A percentile compares a stretch with the other conserved stretches of the same genome.
These are phyloP conservation scores for Eristalinus aeneus DNA, from an alignment of 2,888 invertebrate genomes.

Conservation along the genomic window DNA sequence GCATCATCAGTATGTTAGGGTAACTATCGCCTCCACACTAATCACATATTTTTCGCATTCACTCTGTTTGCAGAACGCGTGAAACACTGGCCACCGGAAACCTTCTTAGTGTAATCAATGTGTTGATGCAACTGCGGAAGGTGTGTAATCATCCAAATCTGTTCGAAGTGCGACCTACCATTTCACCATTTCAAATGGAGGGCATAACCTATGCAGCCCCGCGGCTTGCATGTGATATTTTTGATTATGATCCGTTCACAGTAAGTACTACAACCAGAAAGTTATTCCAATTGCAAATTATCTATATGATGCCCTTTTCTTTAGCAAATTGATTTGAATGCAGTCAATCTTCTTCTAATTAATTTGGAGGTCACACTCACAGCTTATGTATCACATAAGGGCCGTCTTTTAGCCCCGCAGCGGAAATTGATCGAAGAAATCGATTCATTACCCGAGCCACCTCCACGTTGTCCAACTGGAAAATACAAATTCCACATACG, in stretches of 20 bases:
- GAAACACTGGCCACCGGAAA: slow-evolving; percentile 97
- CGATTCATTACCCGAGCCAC: slow-evolving; percentile 83
- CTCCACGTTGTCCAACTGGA: slow-evolving; percentile 85
- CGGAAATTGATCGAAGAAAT: slow-evolving; percentile 87
- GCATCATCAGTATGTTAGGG: not conserved
- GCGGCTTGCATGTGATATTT: slow-evolving; percentile 86
- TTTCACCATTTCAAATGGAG: slow-evolving; percentile 95
- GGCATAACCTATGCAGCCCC: slow-evolving; percentile 87
- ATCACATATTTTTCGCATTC: not conserved
- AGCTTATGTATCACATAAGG: slow-evolving; percentile 92
- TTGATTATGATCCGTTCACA: slow-evolving; percentile 88
- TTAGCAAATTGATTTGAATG: slow-evolving; percentile 85
- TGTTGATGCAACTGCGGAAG: slow-evolving; percentile 97
- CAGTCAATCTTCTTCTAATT: slow-evolving; percentile 85
- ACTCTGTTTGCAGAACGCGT: slow-evolving; percentile 86
- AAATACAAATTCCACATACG: slow-evolving; percentile 85
- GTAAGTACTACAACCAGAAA: slow-evolving; percentile 79
- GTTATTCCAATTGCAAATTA: slow-evolving; percentile 54
- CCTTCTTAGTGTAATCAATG: slow-evolving; percentile 96
- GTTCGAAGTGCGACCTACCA: slow-evolving; percentile 97
- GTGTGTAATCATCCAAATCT: slow-evolving; percentile 99
- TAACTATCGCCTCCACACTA: not conserved
- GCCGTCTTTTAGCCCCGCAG: slow-evolving; percentile 87
- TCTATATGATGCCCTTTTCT: not conserved
- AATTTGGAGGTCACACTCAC: slow-evolving; percentile 86